Evolutionary conservation across 2,113 vertebrate species (phyloP).

Genomic region (Hippocampus guttulatus): DNA sequence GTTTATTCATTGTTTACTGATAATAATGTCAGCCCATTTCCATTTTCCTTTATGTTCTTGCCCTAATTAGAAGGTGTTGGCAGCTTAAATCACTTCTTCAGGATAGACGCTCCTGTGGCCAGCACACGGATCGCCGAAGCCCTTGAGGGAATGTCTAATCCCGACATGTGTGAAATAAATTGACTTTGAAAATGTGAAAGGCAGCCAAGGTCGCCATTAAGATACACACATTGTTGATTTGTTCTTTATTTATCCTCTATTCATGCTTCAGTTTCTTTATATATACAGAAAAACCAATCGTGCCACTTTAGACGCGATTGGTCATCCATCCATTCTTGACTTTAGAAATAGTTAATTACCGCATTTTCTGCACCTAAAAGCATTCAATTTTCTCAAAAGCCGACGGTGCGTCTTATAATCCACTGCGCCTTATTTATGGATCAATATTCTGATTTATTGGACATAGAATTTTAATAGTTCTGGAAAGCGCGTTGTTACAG

Average conservation of each 20-base stretch:
- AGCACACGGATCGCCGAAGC: background rate
- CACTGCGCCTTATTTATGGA: too few relatives aligned
- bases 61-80: background rate
- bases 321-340: too few relatives aligned
- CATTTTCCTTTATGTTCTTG: background rate
- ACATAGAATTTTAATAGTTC: too few relatives aligned
- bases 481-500: too few relatives aligned
- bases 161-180: background rate
- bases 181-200: slow-evolving; percentile 3
- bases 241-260: background rate
- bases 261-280: background rate
- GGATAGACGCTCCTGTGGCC: background rate
- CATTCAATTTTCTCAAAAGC: too few relatives aligned
- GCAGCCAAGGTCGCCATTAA: slow-evolving; percentile 5
- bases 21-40: background rate
- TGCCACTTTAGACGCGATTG: background rate
- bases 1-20: background rate
- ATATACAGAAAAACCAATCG: background rate
- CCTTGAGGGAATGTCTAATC: background rate
- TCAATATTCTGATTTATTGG: too few relatives aligned
- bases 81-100: slow-evolving; percentile 6
- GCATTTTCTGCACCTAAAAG: too few relatives aligned
- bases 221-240: background rate
- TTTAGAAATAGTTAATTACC: too few relatives aligned
- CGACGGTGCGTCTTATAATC: too few relatives aligned